Base-by-base conservation (phyloP, 2,888 invertebrate species). In the Drosophila greeni region DNA sequence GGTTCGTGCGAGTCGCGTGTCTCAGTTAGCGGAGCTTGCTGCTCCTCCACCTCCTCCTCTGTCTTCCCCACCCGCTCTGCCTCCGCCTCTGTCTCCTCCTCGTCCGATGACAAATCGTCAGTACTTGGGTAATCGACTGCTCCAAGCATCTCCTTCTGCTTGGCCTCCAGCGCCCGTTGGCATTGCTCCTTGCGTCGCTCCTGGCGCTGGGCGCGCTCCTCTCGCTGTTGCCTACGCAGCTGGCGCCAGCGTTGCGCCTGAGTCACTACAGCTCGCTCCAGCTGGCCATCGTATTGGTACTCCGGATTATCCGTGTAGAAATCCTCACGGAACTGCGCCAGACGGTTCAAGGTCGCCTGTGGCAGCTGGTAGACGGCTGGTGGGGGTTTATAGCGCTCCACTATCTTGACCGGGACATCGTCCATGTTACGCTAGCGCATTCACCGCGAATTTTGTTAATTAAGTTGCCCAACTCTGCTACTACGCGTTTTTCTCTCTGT, bases 391-490 rank as follows among this genome's bases (percentile, higher is more conserved):
- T 94, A 96, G 82, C 93, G 94, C 89, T 96, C 95, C 48, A 95
- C 93, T 88, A 96, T 95, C 91, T 96, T 96, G 66, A 96, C 95
- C 84, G 94, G 94, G 78, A 96, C 93, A 75, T 93, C 94, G 89
- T 96, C 96, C 93, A 95, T 94, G 69, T 76, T 79, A 74, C 39
- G 64, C 49, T 54, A 70, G 43, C 66, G 69, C 74, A 73, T 73
- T 60, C 56, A 84, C 82, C 20, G 16, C 43, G 29, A 84, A 82
- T 78, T 83, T 79, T 29, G 52, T 70, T 62, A 70, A 66, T 76
- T 72, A 59, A 59, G 52, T 55, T 53, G 54, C 53, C 57, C 57
- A 56, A 57, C 40, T 56, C 23, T 39, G 58, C 23, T 56, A 65
- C 68, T 52, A 68, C 64, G 69, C 78, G 60, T 66, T 70, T 74